These are phyloP conservation scores for Notarius quadriscutis DNA, from an alignment of 2,113 vertebrate species.

Conservation along the genomic window DNA sequence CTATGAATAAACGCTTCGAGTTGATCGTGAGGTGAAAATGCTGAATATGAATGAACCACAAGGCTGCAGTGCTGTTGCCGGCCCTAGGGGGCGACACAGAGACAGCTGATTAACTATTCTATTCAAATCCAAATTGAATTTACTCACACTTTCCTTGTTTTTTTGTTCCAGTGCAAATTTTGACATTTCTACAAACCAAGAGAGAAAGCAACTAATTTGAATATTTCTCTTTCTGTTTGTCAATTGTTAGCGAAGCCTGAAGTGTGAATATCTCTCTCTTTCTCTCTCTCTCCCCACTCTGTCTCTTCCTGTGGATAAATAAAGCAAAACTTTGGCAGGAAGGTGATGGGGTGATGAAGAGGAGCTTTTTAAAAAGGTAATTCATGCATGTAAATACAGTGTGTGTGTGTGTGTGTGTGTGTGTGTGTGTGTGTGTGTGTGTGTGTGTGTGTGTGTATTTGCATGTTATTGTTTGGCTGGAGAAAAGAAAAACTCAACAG, in stretches of 20 bases:
- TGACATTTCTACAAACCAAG: constrained; percentile 75
- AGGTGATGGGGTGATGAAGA: not conserved
- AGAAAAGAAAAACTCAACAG: constrained; percentile 17
- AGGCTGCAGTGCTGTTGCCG: constrained; percentile 56
- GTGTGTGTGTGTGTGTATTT: constrained; percentile 11
- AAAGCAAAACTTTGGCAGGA: constrained; percentile 41
- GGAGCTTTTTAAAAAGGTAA: constrained; percentile 7
- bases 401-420: constrained; percentile 31
- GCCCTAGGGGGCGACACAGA: constrained; percentile 62
- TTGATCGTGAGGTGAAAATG: not conserved
- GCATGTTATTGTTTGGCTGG: constrained; percentile 41
- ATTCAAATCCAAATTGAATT: constrained; percentile 64
- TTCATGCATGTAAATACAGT: constrained; percentile 29
- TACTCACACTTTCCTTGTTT: constrained; percentile 26
- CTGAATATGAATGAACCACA: constrained; percentile 33
- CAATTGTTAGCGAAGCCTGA: constrained; percentile 46
- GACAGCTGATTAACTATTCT: constrained; percentile 67
- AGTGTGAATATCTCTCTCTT: constrained; percentile 2
- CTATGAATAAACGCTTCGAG: not conserved
- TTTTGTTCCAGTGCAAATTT: constrained; percentile 77
- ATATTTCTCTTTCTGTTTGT: constrained; percentile 43
- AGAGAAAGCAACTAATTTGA: constrained; percentile 67
- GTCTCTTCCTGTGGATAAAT: not conserved
- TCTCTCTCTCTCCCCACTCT: not conserved
- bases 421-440: constrained; percentile 20